Base-by-base conservation (phyloP, 2,888 invertebrate species). In the Alsophila aescularia region DNA sequence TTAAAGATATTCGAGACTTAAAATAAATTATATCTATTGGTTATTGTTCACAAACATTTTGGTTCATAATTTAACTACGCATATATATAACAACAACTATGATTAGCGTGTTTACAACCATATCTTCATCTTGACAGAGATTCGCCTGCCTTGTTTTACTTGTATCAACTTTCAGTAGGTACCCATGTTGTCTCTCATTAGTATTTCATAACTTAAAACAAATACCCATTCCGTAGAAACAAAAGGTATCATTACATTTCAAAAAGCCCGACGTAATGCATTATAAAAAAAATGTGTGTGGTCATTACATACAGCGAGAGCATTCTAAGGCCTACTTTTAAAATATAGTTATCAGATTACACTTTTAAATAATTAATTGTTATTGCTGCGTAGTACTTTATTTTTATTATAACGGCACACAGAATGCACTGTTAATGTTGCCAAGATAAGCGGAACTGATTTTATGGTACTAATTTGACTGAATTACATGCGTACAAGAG, bases 311-410 rank as follows among this genome's bases (percentile, higher is more conserved):
- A 52, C 43, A 29, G 44, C 15, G 36, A 52, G 57, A 56, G 45
- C 52, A 52, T 55, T 57, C 58, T 58, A 41, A 52, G 58, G 42
- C 57, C 62, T 60, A 66, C 64, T 62, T 62, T 67, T 69, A 60
- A 67, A 60, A 37, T 62, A 52, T 53, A 27, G 58, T 64, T 69
- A 72, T 67, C 61, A 63, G 70, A 64, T 64, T 60, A 63, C 62
- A 62, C 62, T 71, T 76, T 70, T 59, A 63, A 70, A 61, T 75
- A 68, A 74, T 70, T 67, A 70, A 61, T 75, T 67, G 73, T 70
- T 67, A 72, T 60, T 58, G 56, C 61, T 61, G 60, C 58, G 60
- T 68, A 12, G 62, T 66, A 66, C 58, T 67, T 71, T 66, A 59
- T 62, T 66, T 66, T 58, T 58, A 51, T 49, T 63, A 69, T 70